Conservation (phyloP, 2,113 vertebrate species). For the Procapra przewalskii region DNA sequence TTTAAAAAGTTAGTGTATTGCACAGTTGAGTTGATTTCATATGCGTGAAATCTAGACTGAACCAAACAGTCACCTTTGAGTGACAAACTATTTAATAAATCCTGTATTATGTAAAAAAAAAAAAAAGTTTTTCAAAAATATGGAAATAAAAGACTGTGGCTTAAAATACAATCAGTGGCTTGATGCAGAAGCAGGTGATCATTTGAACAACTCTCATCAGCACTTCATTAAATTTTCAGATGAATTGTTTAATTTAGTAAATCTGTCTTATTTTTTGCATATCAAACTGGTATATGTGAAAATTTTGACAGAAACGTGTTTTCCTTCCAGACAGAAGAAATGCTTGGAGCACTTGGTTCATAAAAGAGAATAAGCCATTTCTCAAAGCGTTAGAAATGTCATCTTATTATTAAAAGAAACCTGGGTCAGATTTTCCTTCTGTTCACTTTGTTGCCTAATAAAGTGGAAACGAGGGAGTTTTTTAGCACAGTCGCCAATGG, state of each 20-base stretch:
- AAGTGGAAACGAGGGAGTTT: not conserved
- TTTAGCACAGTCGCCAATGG: not conserved
- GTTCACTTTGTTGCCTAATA: not conserved
- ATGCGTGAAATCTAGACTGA: not conserved
- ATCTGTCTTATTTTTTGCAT: not conserved
- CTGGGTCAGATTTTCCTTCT: not conserved
- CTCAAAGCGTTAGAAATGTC: not conserved
- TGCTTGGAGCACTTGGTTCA: not conserved
- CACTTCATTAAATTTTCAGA: not conserved
- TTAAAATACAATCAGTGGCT: not conserved
- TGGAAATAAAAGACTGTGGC: not conserved
- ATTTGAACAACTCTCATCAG: not conserved
- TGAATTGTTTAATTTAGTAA: constrained; percentile 8
- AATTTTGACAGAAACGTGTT: not conserved
- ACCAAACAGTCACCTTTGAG: not conserved
- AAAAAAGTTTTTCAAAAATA: not conserved
- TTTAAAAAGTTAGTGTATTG: not conserved
- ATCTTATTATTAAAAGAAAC: not conserved
- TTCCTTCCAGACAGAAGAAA: not conserved
- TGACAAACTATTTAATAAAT: not conserved
- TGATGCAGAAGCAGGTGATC: not conserved
- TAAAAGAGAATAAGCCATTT: not conserved
- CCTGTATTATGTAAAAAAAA: not conserved
- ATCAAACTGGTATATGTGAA: not conserved
- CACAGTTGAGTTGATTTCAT: not conserved